Evolutionary conservation across 2,113 vertebrate species (phyloP).

Genomic region (Peromyscus maniculatus): DNA sequence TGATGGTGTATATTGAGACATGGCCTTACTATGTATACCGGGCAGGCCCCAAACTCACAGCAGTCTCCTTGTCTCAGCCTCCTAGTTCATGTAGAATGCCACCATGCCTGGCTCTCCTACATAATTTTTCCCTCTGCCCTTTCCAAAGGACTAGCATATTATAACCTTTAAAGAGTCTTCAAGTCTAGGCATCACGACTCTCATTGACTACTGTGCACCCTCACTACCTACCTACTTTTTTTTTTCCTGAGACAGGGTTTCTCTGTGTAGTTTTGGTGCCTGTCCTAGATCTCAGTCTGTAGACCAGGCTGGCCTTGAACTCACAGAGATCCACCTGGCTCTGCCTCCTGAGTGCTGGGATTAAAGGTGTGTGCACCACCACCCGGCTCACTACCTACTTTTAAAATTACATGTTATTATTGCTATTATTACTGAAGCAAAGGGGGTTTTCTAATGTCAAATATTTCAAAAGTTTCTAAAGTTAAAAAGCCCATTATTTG

Average conservation of each 20-base stretch:
- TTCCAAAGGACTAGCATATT: slow-evolving; percentile 29
- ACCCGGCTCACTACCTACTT: neutral
- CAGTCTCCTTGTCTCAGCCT: neutral
- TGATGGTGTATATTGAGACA: neutral
- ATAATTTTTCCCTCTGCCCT: slow-evolving; percentile 13
- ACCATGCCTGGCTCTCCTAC: neutral
- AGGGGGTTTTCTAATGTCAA: neutral
- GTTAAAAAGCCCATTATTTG: slow-evolving; percentile 9
- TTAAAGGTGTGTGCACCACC: too few relatives aligned
- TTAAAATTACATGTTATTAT: slow-evolving; percentile 11
- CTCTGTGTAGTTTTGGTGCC: too few relatives aligned
- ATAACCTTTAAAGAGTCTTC: slow-evolving; percentile 39
- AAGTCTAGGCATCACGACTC: neutral
- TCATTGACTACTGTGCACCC: neutral
- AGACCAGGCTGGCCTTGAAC: too few relatives aligned
- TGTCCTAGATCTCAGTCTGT: too few relatives aligned
- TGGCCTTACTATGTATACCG: neutral
- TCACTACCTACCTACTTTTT: neutral
- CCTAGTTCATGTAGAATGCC: too few relatives aligned
- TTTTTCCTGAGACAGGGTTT: too few relatives aligned
- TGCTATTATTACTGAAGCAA: neutral
- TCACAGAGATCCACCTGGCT: too few relatives aligned
- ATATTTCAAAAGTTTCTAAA: slow-evolving; percentile 38
- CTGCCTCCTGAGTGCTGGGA: too few relatives aligned
- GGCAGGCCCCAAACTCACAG: neutral